Evolutionary conservation across 2,888 invertebrate genomes (phyloP), one percentile per base, ranked within the genome.

Genomic region (Cybosia mesomella): DNA sequence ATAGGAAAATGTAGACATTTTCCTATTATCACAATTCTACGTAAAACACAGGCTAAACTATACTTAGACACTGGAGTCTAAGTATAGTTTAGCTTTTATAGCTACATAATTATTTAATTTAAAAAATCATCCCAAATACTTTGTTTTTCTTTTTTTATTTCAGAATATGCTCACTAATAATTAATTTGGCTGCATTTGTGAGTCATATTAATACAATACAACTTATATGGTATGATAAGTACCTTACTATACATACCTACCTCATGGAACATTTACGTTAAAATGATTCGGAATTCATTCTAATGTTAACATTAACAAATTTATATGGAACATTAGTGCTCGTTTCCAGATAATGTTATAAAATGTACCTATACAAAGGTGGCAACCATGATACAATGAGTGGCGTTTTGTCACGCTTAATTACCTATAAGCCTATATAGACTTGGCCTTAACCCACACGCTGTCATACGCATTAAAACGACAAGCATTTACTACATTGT

Each of bases 381-480:
- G 43, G 7, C 39, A 39, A 4, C 43, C 7, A 43, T 18, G 7
- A 61, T 61, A 61, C 55, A 64, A 64, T 55, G 55, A 22, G 63
- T 66, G 58, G 62, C 69, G 69, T 67, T 75, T 76, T 58, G 74
- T 72, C 75, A 69, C 53, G 69, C 66, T 68, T 65, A 58, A 68
- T 74, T 58, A 43, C 18, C 15, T 63, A n/a, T n/a, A n/a, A 58
- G 59, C 71, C 62, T 58, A 62, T 28, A 58, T 87, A 85, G 81
- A 89, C 89, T 90, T 91, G 89, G 82, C 86, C 88, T 85, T 88
- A 91, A 89, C 89, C 83, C 82, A 78, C 43, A 43, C 43, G 7
- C 18, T 43, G 43, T 43, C 72, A 71, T 68, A 72, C 81, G 86
- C 18, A 88, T 89, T 87, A 84, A 75, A 64, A 73, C 65, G 70